Evolutionary conservation across 2,888 invertebrate genomes (phyloP), one percentile per base, ranked within the genome.

Genomic region (Lasioglossum vierecki): DNA sequence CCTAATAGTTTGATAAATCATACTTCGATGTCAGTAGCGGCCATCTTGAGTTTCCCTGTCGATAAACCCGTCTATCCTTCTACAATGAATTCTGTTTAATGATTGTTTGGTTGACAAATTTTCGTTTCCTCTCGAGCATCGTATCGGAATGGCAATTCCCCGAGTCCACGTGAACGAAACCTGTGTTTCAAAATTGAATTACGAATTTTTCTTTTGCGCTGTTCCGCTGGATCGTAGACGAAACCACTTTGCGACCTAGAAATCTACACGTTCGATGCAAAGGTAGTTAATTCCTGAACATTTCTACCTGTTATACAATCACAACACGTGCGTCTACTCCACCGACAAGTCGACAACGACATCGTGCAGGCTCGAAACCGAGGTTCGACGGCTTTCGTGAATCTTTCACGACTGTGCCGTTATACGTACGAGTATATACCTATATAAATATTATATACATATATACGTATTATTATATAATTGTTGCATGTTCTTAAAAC

Each of bases 261-360:
- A 35, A 80, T 57, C 53, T 78, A 82, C 77, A 87, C 80, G 53
- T 68, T 30, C 35, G 77, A 70, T 9, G 76, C 72, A 72, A 79
- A 77, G 57, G 63, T 86, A 80, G 79, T 57, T 70, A 82, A 63
- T 79, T 39, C 71, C 53, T 49, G 70, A 46, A 73, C 84, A 82
- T 77, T 68, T 57, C 66, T 80, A 88, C 82, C 74, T 85, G 79
- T 79, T 82, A 88, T 88, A 88, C 88, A 85, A 81, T 82, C 79
- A 86, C 84, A 80, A 90, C 86, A 86, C 84, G 81, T 84, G 83
- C 79, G 79, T 83, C 73, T 82, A 84, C 81, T 89, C 88, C 90
- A 91, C 90, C 89, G 92, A 91, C 91, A 88, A 86, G 90, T 92
- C 90, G 91, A 92, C 90, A 88, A 89, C 83, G 84, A 79, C 80